These are phyloP conservation scores for Lamellibrachia luymesi DNA, from an alignment of 1,140 invertebrate genomes.

Conservation along the genomic window DNA sequence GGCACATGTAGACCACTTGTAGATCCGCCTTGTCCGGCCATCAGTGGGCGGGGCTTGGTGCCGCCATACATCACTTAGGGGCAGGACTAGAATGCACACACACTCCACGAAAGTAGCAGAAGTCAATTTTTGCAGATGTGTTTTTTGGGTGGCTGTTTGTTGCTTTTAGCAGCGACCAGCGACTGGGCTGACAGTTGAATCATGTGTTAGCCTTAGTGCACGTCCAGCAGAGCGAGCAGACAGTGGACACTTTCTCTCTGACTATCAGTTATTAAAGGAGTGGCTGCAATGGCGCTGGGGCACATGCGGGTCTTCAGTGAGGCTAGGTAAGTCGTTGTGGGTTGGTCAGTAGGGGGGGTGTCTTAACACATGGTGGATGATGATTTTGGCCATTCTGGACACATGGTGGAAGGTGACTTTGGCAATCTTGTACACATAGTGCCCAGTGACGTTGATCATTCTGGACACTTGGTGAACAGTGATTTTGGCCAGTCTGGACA, in stretches of 20 bases:
- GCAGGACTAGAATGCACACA: not conserved
- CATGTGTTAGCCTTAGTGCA: not conserved
- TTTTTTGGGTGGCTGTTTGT: not conserved
- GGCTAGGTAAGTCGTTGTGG: not conserved
- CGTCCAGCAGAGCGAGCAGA: not conserved
- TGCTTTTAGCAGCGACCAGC: not conserved
- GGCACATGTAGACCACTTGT: not conserved
- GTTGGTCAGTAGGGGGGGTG: not conserved
- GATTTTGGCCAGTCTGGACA: too few relatives aligned
- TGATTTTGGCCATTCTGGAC: not conserved
- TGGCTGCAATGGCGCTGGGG: not conserved
- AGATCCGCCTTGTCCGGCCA: too few relatives aligned
- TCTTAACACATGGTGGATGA: not conserved
- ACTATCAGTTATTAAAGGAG: not conserved
- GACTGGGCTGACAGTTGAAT: not conserved
- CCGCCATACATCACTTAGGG: not conserved
- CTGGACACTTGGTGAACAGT: not conserved
- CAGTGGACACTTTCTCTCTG: not conserved
- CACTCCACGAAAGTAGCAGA: not conserved
- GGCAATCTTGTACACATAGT: too few relatives aligned
- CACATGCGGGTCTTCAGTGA: not conserved
- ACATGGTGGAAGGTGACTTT: not conserved
- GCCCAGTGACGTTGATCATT: not conserved
- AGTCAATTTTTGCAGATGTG: not conserved
- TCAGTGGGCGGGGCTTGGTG: not conserved